Base-by-base conservation (phyloP, 2,113 vertebrate genomes). In the Orientallactaga bullata region DNA sequence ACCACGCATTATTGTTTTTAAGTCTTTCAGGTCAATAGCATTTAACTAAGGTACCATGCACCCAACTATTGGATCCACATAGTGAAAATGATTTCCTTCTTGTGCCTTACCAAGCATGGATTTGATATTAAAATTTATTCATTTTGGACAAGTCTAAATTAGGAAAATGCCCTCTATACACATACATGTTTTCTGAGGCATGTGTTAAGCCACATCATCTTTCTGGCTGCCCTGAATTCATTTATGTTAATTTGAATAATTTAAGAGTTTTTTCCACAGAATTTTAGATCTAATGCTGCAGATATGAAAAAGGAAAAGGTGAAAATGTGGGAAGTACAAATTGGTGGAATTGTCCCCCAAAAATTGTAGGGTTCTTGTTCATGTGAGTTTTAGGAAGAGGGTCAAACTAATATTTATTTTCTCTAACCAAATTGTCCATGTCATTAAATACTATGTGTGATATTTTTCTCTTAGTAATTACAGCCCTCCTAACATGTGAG, bases 101-200 rank as follows among this genome's bases (percentile, higher is more conserved):
- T 89, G 55, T 61, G 65, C 28, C 26, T 84, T 91, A 95, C 61
- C 2, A 90, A 81, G 83, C 87, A 95, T 87, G 78, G 84, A 71
- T 15, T 78, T n/a, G 2, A 39, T 77, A 95, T 93, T 95, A 76
- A 96, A 91, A 95, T 65, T 68, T 90, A 88, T 88, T 88, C 87
- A 74, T 87, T 94, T 85, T 82, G 24, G 88, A 86, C 26, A 95
- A 80, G 18, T 60, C 74, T 77, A 89, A 94, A 95, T 47, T 88
- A 95, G 69, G 73, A 87, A 89, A 93, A 87, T 66, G 42, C 26
- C 37, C 37, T 82, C 55, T 58, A 73, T 1, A 71, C 18, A 77
- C 81, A 82, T 77, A 71, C 58, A 17, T 80, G 68, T 80, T 92
- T 93, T 94, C 60, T 94, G 74, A 89, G 86, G 42, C 58, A 2